These are phyloP conservation scores for Meloe dianella DNA, from an alignment of 2,888 invertebrate species.

Conservation along the genomic window DNA sequence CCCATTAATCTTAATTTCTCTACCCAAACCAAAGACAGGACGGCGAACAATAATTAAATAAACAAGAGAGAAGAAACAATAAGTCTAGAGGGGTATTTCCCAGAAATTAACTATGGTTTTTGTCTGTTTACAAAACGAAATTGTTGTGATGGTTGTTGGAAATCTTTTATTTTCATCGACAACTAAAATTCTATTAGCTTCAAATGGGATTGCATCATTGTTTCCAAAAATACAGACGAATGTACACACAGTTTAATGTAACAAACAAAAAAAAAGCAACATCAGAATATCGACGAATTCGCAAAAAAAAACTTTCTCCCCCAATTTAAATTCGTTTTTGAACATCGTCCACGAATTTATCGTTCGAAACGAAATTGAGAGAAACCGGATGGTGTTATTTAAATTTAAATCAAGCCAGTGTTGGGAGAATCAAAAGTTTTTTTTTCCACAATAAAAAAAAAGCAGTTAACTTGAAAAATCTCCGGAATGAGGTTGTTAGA, in stretches of 20 bases:
- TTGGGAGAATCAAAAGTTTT: neutral
- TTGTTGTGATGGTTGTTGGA: constrained; percentile 10
- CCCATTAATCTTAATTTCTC: constrained; percentile 52
- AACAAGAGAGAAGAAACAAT: constrained; percentile 45
- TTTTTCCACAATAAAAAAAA: neutral
- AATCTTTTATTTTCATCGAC: constrained; percentile 1
- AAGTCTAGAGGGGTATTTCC: constrained; percentile 38
- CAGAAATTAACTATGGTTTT: constrained; percentile 39
- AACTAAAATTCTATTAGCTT: neutral
- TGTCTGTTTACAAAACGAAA: constrained; percentile 22
- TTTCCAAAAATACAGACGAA: constrained; percentile 10
- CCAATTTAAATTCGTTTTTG: constrained; percentile 5
- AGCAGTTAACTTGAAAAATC: neutral
- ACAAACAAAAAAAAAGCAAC: neutral
- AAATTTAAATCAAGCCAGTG: constrained; percentile 2
- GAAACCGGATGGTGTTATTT: constrained; percentile 5
- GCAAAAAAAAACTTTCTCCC: neutral
- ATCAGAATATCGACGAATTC: neutral
- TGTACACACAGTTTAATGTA: neutral
- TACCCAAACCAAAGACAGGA: constrained; percentile 40
- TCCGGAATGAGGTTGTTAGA: neutral
- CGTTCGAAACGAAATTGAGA: neutral
- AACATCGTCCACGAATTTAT: neutral
- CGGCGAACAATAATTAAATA: constrained; percentile 48
- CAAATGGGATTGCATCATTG: neutral